A percentile compares a stretch with the other conserved stretches of the same genome.
Conservation (phyloP, 2,797 vertebrate species). For the Crossoptilon crossoptilon region DNA sequence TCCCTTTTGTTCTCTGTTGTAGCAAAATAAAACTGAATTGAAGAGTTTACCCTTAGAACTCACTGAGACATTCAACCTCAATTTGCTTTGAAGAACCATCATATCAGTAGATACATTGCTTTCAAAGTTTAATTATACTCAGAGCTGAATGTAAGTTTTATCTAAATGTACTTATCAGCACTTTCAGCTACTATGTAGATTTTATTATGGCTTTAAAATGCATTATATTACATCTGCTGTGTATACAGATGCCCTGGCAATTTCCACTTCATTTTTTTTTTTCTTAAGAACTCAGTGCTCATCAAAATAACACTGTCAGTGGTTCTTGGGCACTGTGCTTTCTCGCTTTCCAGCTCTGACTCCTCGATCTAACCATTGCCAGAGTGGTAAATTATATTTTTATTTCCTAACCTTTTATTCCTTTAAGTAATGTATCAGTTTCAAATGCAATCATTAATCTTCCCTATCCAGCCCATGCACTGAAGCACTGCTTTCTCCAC, state of each 20-base stretch:
- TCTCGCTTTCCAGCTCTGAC: neutral
- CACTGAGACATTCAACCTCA: neutral
- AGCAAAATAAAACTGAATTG: neutral
- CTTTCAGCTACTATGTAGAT: neutral
- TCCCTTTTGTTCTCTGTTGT: neutral
- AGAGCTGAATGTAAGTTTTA: neutral
- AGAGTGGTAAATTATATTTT: neutral
- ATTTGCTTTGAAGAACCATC: neutral
- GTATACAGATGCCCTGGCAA: neutral
- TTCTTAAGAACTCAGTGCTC: neutral
- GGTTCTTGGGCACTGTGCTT: neutral
- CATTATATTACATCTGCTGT: neutral
- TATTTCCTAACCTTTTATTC: neutral
- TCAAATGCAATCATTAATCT: neutral
- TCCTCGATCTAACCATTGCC: neutral
- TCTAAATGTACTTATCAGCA: neutral
- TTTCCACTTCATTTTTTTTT: neutral
- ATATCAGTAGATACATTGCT: neutral
- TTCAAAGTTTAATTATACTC: neutral
- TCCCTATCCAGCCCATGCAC: neutral
- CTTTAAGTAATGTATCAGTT: neutral
- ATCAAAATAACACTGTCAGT: neutral
- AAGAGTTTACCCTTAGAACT: neutral
- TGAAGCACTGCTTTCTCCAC: accelerated
- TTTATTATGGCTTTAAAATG: neutral